phyloP scores from a whole-genome alignment of 2,113 vertebrate genomes.

The Nycticebus coucang region DNA sequence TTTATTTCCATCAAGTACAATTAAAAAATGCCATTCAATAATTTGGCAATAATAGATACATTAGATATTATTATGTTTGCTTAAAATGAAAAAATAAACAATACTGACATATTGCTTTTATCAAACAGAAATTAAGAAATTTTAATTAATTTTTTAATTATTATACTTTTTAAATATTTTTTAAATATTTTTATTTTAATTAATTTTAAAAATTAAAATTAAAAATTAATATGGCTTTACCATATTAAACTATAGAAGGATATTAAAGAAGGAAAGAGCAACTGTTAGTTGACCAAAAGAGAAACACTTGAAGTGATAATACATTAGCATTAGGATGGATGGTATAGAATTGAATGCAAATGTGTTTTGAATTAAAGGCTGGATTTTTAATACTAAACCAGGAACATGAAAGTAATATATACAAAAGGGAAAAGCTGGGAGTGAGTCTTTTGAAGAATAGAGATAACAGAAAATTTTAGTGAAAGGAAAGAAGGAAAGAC shows the following conservation, averaged over 20 bases:
- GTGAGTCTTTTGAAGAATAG: not conserved
- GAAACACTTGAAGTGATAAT: not conserved
- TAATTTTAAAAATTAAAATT: no score
- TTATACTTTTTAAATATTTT: no score
- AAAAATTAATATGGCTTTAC: not conserved
- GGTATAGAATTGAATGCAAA: not conserved
- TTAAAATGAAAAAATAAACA: not conserved
- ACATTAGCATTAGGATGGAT: not conserved
- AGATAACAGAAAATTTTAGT: not conserved
- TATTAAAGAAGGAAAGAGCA: not conserved
- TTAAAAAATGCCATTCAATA: not conserved
- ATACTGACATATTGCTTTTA: not conserved
- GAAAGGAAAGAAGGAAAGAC: not conserved
- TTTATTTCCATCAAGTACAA: not conserved
- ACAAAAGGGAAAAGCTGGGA: not conserved
- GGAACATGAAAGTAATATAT: not conserved
- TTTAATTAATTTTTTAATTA: no score
- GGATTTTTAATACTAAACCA: not conserved
- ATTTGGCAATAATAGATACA: not conserved
- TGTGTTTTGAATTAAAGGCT: not conserved
- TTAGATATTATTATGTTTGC: not conserved
- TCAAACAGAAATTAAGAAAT: not conserved
- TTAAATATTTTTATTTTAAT: not conserved
- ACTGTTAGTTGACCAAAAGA: not conserved
- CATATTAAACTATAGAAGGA: not conserved